Base-by-base conservation (phyloP, 2,888 invertebrate species). In the Drosophila vallismaia region DNA sequence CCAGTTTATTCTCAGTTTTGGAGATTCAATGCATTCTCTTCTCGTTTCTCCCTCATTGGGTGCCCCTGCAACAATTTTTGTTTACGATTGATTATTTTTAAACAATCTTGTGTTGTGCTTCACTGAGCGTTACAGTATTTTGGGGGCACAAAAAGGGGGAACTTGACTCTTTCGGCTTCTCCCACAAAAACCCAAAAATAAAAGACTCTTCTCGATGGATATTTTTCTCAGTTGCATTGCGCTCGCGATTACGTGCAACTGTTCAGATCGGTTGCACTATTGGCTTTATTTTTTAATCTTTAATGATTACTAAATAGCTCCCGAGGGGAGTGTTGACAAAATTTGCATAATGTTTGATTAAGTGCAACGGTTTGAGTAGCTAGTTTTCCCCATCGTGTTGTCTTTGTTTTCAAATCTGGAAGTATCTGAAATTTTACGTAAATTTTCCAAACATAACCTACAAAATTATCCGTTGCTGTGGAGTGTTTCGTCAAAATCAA, bases 391-490 rank as follows among this genome's bases (percentile, higher is more conserved):
- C 51, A 66, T 63, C 76, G 53, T 71, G 53, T 56, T 60, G 76
- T 76, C 68, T 72, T 62, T 46, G 60, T 74, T 58, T 63, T 58
- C 60, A 44, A 64, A 54, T 59, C 33, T 38, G n/a, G 26, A 38
- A 49, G 51, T 40, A 52, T 71, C 67, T 57, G 6, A 53, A 59
- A 49, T 60, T 89, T 88, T 85, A 80, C 88, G 84, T 88, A 89
- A 88, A 88, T 54, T 46, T 29, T 48, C 70, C 51, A 59, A 86
- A 86, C 79, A 81, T 89, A 86, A 88, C 87, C 80, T 86, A 48
- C 40, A 79, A 78, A 71, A 44, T 62, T 60, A 40, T 50, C 33
- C 29, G 51, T 29, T 46, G 28, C 31, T 6, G 9, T 46, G 40
- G 24, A 36, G 45, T 45, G 42, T 42, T 36, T 36, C n/a, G 36